A percentile compares a stretch with the other conserved stretches of the same genome.
Evolutionary conservation across 2,113 vertebrate genomes (phyloP).

Genomic region (Ellobius talpinus): DNA sequence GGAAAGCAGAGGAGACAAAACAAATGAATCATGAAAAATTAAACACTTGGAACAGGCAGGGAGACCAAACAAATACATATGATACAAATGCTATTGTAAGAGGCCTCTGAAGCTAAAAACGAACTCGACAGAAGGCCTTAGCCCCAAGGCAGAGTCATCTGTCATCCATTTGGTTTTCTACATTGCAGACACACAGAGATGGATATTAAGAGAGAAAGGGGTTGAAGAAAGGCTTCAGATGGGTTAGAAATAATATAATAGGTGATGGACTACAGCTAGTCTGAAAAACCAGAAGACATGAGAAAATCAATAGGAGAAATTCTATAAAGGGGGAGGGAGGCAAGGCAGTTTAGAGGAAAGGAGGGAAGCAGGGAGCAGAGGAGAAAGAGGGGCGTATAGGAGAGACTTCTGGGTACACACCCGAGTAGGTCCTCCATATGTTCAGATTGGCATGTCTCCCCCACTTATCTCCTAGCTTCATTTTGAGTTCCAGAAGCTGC

Average conservation of each 20-base stretch:
- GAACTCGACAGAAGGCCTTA: background rate
- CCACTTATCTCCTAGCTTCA: rapidly evolving
- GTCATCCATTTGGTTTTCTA: background rate
- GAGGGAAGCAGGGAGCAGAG: background rate
- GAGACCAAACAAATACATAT: background rate
- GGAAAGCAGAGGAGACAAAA: background rate
- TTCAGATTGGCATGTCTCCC: background rate
- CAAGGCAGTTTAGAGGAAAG: no score
- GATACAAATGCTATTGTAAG: background rate
- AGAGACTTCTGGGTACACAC: background rate
- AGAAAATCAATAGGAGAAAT: constrained; percentile 9
- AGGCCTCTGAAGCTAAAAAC: background rate
- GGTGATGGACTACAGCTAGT: background rate
- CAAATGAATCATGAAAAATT: constrained; percentile 1
- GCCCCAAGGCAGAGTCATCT: background rate
- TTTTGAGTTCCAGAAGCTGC: background rate
- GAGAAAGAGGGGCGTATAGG: no score
- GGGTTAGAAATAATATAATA: constrained; percentile 8
- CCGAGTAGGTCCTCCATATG: rapidly evolving
- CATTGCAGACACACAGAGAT: background rate
- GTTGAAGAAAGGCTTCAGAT: constrained; percentile 29
- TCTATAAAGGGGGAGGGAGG: background rate
- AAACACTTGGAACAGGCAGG: background rate
- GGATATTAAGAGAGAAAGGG: background rate
- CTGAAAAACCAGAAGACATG: constrained; percentile 16